Conservation (phyloP, 2,888 invertebrate species). For the Artemia sinica region DNA sequence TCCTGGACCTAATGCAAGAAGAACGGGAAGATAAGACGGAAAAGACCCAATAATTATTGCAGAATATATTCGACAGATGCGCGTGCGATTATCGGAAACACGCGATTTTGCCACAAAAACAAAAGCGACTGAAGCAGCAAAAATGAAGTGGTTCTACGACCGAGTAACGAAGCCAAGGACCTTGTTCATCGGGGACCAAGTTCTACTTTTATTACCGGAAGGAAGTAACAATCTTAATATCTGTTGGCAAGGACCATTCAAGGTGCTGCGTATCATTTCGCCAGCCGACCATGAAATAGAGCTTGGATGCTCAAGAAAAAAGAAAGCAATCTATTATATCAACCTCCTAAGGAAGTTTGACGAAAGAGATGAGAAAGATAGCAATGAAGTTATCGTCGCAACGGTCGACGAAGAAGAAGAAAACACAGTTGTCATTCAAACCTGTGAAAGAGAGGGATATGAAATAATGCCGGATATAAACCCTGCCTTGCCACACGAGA, state of each 20-base stretch:
- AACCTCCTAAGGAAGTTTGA: not conserved
- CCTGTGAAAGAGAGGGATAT: too few species aligned
- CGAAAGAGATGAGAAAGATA: not conserved
- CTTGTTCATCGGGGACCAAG: conserved; percentile 9
- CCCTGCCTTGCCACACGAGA: too few species aligned
- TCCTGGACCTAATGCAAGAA: not conserved
- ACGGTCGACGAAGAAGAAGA: too few species aligned
- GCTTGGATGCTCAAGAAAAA: not conserved
- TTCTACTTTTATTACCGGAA: not conserved
- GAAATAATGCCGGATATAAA: too few species aligned
- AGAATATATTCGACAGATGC: conserved; percentile 23
- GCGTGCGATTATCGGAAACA: conserved; percentile 20
- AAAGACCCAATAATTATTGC: conserved; percentile 16
- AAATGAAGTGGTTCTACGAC: not conserved
- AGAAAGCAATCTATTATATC: not conserved
- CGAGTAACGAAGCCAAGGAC: not conserved
- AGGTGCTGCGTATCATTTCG: conserved; percentile 1
- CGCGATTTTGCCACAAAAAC: conserved; percentile 17
- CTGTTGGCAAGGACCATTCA: conserved; percentile 7
- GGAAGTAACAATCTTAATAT: not conserved
- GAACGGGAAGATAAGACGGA: not conserved
- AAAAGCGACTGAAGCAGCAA: not conserved
- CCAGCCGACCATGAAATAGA: not conserved
- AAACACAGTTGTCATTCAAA: too few species aligned
- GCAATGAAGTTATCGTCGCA: too few species aligned